These are phyloP conservation scores for Drosophila paucipuncta DNA, from an alignment of 2,888 invertebrate genomes.

Conservation along the genomic window DNA sequence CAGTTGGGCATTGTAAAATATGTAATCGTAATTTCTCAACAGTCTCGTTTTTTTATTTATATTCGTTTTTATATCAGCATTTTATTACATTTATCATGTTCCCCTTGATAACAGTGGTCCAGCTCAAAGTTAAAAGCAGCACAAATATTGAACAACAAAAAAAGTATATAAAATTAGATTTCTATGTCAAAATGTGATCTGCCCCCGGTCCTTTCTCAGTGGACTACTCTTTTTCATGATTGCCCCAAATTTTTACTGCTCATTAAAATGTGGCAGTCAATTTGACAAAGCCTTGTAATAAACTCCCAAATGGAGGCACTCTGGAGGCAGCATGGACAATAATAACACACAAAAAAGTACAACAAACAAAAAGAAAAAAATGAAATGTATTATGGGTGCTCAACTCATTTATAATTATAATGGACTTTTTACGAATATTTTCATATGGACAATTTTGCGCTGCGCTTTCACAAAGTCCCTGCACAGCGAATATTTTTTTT, in stretches of 20 bases:
- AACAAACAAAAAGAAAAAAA: conserved; percentile 31
- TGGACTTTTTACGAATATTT: conserved; percentile 74
- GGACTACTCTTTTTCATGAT: conserved; percentile 43
- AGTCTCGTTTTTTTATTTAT: background rate
- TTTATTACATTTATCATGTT: conserved; percentile 5
- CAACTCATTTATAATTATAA: conserved; percentile 82
- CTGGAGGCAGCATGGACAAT: conserved; percentile 29
- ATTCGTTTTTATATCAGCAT: conserved; percentile 1
- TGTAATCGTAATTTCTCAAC: background rate
- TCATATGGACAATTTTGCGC: conserved; percentile 27
- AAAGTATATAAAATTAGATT: conserved; percentile 40
- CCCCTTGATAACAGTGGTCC: conserved; percentile 1
- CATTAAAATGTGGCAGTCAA: conserved; percentile 78
- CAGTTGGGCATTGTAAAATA: background rate
- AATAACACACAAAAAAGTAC: conserved; percentile 16
- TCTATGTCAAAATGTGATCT: conserved; percentile 45
- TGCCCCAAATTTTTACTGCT: conserved; percentile 72
- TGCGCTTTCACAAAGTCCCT: conserved; percentile 24
- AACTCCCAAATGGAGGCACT: conserved; percentile 36
- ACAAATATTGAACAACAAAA: conserved; percentile 45
- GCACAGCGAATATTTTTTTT: background rate
- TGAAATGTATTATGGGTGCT: conserved; percentile 74
- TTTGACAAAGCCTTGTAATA: conserved; percentile 65
- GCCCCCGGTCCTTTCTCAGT: conserved; percentile 12
- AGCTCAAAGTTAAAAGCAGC: conserved; percentile 29